phyloP scores from a whole-genome alignment of 92 coral and sea anemone genomes.

The Heteractis magnifica region DNA sequence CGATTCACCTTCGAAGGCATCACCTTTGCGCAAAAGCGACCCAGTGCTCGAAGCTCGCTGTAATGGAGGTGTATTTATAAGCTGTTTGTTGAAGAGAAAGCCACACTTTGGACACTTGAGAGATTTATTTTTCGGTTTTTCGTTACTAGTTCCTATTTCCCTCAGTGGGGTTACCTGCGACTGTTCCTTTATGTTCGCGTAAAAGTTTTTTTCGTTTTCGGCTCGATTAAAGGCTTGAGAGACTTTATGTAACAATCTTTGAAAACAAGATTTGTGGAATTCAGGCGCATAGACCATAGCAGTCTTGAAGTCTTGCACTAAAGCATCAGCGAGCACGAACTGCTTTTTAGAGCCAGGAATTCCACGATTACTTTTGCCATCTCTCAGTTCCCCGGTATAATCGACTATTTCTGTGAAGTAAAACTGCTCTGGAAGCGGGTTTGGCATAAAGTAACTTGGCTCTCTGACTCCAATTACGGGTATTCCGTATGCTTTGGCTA shows the following conservation, averaged over 20 bases:
- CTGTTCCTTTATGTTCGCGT: conserved; percentile 43
- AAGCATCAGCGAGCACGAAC: conserved; percentile 61
- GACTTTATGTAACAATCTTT: conserved; percentile 78
- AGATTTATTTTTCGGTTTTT: conserved; percentile 6
- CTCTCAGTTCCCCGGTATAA: conserved; percentile 53
- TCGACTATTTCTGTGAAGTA: conserved; percentile 89
- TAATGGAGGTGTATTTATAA: conserved; percentile 57
- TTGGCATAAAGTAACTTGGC: conserved; percentile 89
- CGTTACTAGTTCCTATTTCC: not conserved
- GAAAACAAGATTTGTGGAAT: conserved; percentile 90
- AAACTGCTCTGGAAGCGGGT: conserved; percentile 92
- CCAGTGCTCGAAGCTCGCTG: conserved; percentile 90
- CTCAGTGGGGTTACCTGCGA: not conserved
- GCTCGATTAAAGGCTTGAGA: conserved; percentile 60
- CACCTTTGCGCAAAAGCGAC: conserved; percentile 67
- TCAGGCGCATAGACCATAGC: conserved; percentile 94
- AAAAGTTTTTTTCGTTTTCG: conserved; percentile 60
- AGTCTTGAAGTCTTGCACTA: conserved; percentile 75
- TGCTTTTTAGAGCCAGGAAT: conserved; percentile 47
- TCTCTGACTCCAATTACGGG: conserved; percentile 86
- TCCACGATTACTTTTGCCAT: conserved; percentile 47
- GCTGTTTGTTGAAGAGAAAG: conserved; percentile 38
- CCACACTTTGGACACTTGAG: conserved; percentile 90
- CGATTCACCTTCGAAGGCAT: conserved; percentile 49
- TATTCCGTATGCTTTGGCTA: conserved; percentile 83